Evolutionary conservation across 2,888 invertebrate species (phyloP), one percentile per base, ranked within the genome.

Genomic region (Lamellibrachia columna): DNA sequence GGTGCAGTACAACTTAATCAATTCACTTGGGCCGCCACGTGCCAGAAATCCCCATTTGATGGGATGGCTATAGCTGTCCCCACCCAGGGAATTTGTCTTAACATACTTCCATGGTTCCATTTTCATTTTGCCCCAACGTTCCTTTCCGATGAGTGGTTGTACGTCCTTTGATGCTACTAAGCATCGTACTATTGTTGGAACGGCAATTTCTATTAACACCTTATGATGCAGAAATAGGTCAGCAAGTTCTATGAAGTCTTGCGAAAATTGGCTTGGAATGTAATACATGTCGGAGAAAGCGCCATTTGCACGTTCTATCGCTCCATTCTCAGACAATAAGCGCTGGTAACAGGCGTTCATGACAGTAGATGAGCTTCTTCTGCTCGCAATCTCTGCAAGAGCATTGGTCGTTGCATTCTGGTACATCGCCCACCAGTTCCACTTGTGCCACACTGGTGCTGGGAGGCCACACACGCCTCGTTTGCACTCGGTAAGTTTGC

Each of bases 151-250:
- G 28, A 94, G 52, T 11, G 93, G 22, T 91, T 60, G 22, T n/a
- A 93, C 91, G 7, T 92, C 92, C 22, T 92, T 93, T 0, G 92
- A 91, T 0, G 40, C 55, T 52, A 90, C 93, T 40, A 94, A 91
- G 90, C 94, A 94, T 7, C 90, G 53, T 3, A 94, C 55, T 2
- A 94, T 92, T 2, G 93, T 93, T 7, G 94, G 93, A 52, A 94
- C 92, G 53, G 94, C 94, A 22, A 94, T 93, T 92, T 94, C 94
- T 52, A 94, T 75, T 60, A 94, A 94, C 6, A 94, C 93, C n/a
- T 93, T n/a, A n/a, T 93, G 52, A n/a, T 92, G 40, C 7, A 93
- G 91, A 92, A 94, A 94, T 9, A 94, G 8, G 7, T 92, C 90
- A 7, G 93, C 91, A 9, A 94, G 90, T 52, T 93, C 91, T 11